Percentiles rank a stretch among this genome's conserved stretches.
These are phyloP conservation scores for Anhinga rufa DNA, from an alignment of 2,113 vertebrate genomes.

Conservation along the genomic window DNA sequence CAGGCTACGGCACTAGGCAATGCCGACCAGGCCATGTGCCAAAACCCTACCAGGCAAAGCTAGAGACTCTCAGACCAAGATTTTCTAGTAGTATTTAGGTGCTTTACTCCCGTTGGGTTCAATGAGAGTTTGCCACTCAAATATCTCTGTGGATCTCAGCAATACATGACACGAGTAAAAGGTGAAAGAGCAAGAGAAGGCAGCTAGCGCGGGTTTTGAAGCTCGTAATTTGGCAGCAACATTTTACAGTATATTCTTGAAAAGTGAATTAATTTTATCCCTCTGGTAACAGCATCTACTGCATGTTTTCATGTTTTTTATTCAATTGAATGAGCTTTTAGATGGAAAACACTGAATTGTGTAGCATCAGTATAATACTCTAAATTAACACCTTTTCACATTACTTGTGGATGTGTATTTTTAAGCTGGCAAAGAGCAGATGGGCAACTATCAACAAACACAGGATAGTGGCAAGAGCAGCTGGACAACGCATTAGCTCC, in stretches of 20 bases:
- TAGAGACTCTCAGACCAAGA: background rate
- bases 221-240: background rate
- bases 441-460: background rate
- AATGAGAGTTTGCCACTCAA: background rate
- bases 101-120: background rate
- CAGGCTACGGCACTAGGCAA: accelerated
- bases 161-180: background rate
- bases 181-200: background rate
- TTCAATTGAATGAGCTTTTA: background rate
- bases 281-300: background rate
- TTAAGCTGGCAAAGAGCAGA: background rate
- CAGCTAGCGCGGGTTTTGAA: background rate
- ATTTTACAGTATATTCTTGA: background rate
- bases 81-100: accelerated
- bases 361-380: background rate
- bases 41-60: background rate
- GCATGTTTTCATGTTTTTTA: accelerated
- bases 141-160: too few species aligned
- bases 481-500: background rate
- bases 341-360: background rate
- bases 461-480: background rate
- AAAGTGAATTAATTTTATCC: background rate
- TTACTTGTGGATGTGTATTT: background rate
- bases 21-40: accelerated
- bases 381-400: background rate